Evolutionary conservation across 2,797 vertebrate species (phyloP).

Genomic region (Podargus strigoides): DNA sequence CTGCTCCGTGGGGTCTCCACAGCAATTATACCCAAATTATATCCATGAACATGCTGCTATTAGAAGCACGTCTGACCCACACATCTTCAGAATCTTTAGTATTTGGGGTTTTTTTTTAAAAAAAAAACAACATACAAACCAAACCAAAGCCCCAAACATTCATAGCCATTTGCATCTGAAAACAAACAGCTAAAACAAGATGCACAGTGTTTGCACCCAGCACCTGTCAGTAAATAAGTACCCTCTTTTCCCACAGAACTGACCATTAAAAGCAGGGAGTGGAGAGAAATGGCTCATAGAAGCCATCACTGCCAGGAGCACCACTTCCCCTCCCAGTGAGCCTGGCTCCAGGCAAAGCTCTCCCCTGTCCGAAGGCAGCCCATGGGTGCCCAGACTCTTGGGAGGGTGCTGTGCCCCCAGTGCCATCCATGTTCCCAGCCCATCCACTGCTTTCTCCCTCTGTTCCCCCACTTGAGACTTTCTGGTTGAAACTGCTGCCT

Average conservation of each 20-base stretch:
- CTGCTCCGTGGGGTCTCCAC: not conserved
- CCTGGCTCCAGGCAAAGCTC: not conserved
- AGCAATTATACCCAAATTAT: not conserved
- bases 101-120: not conserved
- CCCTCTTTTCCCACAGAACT: not conserved
- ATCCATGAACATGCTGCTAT: not conserved
- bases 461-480: not conserved
- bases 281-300: not conserved
- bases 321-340: not conserved
- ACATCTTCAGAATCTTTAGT: not conserved
- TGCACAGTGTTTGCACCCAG: not conserved
- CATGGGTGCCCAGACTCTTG: not conserved
- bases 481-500: not conserved
- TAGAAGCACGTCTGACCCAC: not conserved
- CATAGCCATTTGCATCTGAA: not conserved
- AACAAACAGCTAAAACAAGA: not conserved
- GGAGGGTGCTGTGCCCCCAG: not conserved
- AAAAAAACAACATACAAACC: not conserved
- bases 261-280: not conserved
- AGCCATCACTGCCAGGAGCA: not conserved
- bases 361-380: not conserved
- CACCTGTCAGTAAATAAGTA: not conserved
- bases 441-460: not conserved
- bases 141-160: not conserved
- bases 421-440: fast-evolving